Evolutionary conservation across 2,113 vertebrate species (phyloP), one percentile per base, ranked within the genome.

Genomic region (Morphnarchus princeps): DNA sequence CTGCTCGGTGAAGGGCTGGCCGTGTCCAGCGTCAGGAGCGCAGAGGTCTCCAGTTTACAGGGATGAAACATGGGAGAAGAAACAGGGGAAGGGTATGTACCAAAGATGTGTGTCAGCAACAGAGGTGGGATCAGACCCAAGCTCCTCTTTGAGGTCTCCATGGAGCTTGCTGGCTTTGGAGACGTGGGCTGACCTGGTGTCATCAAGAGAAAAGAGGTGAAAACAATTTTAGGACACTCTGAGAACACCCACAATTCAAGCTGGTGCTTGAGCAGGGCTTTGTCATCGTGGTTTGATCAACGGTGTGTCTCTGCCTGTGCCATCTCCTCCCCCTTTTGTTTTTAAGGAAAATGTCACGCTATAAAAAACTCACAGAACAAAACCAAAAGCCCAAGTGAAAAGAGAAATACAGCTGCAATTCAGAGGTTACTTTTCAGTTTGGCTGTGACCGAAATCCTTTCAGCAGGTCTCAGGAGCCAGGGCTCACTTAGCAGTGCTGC

Each of bases 301-400:
- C 47, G 74, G 63, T 49, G 2, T 13, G 2, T 29, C 59, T 16
- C 90, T 77, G 69, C 65, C 93, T 85, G 70, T 55, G 88, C 73
- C 73, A 36, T 63, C 82, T 95, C 94, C 94, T 94, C 82, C 74
- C 16, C 8, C 7, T 82, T 82, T 72, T 90, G 90, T 92, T 94
- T 94, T 72, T 25, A 47, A 88, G 79, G 70, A 34, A 90, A 94
- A 95, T 96, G 92, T 88, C 89, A 73, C 2, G 3, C 73, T 95
- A 54, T 38, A 58, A 92, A 95, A 92, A 70, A 25, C 45, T 36
- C 65, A 21, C 40, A 52, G 65, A 81, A 90, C 45, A 38, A 40
- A 87, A 82, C 2, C 34, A 78, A 84, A 95, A 90, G 31, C 69
- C 69, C 58, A 20, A 65, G 38, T 28, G 58, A 55, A 55, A 84